Evolutionary conservation across 2,888 invertebrate species (phyloP).

Genomic region (Sinhomidia bicolor): DNA sequence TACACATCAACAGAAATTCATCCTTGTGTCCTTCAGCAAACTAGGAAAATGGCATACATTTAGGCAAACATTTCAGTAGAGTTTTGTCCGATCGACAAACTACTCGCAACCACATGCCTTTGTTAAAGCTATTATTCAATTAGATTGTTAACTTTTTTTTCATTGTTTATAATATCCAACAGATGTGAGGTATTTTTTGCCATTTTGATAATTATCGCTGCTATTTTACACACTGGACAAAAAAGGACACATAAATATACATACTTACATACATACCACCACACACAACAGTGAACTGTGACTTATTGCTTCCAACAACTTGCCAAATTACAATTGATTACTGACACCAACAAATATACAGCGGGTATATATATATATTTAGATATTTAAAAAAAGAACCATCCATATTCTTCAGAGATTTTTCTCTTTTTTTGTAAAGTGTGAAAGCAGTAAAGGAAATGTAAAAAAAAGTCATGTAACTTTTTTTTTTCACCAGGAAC

Average conservation of each 20-base stretch:
- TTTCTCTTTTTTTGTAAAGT: background rate
- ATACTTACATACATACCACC: background rate
- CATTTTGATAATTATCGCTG: background rate
- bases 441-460: background rate
- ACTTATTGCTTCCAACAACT: conserved; percentile 51
- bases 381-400: too few species aligned
- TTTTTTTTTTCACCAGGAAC: background rate
- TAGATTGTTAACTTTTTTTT: conserved; percentile 29
- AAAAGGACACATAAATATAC: background rate
- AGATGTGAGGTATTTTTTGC: background rate
- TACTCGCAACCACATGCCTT: conserved; percentile 30
- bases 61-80: background rate
- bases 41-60: background rate
- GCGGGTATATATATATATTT: background rate
- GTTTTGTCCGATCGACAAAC: conserved; percentile 27
- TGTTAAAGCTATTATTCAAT: conserved; percentile 45
- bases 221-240: background rate
- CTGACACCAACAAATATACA: background rate
- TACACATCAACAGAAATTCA: background rate
- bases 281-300: conserved; percentile 29
- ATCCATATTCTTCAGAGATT: background rate
- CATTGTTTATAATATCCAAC: conserved; percentile 25
- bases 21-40: conserved; percentile 32
- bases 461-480: background rate
- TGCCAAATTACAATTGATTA: conserved; percentile 51